These are phyloP conservation scores for Myiozetetes cayanensis DNA, from an alignment of 2,113 vertebrate genomes.

Conservation along the genomic window DNA sequence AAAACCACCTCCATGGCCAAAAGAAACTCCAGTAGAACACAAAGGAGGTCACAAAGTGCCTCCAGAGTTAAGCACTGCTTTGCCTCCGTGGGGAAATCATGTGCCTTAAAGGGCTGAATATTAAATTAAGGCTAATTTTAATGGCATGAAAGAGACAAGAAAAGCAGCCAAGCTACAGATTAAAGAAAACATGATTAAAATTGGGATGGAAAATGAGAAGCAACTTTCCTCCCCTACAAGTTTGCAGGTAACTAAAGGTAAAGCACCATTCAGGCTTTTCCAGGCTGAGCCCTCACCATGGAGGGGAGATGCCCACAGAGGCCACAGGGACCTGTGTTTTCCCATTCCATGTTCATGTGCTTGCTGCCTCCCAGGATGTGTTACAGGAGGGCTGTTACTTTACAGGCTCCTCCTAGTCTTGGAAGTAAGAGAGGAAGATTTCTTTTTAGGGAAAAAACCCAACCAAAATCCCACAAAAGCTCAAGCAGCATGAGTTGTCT, in stretches of 20 bases:
- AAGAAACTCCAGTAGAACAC: background rate
- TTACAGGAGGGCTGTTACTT: background rate
- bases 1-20: accelerated
- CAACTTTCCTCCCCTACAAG: background rate
- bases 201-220: background rate
- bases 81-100: background rate
- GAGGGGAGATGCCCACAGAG: background rate
- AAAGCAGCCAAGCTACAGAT: background rate
- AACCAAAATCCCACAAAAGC: background rate
- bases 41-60: conserved; percentile 3
- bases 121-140: conserved; percentile 10
- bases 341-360: accelerated
- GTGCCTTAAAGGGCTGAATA: conserved; percentile 6
- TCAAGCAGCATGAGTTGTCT: background rate
- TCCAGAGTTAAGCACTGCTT: background rate
- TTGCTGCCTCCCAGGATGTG: background rate
- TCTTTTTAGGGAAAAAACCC: background rate
- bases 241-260: background rate
- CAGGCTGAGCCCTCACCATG: accelerated
- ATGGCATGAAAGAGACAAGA: background rate
- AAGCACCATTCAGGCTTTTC: background rate
- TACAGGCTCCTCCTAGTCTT: background rate
- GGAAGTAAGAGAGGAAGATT: background rate
- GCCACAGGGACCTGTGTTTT: background rate
- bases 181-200: background rate